These are phyloP conservation scores for Lithosia quadra DNA, from an alignment of 2,888 invertebrate species.

Conservation along the genomic window DNA sequence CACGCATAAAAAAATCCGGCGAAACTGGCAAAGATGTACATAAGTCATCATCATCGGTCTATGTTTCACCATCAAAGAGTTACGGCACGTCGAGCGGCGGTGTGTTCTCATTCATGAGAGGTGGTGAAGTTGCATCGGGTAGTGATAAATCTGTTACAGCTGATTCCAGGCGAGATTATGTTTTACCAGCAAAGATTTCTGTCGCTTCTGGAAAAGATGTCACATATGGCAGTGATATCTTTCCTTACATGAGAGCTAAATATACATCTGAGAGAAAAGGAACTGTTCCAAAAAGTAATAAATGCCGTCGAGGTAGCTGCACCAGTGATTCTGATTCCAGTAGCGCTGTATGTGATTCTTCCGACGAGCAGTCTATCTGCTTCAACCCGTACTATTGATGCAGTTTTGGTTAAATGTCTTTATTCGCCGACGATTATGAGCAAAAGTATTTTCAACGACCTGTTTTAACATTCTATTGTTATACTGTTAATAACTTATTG, in stretches of 20 bases:
- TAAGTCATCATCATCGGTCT: neutral
- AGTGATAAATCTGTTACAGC: conserved; percentile 2
- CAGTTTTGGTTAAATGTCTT: neutral
- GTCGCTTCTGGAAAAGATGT: neutral
- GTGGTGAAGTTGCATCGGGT: neutral
- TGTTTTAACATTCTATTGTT: neutral
- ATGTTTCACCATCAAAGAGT: neutral
- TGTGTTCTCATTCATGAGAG: neutral
- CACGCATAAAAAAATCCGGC: neutral
- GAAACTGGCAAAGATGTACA: neutral
- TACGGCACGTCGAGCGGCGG: neutral
- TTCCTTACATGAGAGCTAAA: neutral
- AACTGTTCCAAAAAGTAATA: neutral
- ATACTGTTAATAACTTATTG: too few relatives aligned
- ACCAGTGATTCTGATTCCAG: neutral
- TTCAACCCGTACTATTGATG: neutral
- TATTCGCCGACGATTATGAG: neutral
- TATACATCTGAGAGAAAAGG: too few relatives aligned
- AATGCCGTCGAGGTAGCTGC: neutral
- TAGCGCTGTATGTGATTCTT: neutral
- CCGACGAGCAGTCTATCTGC: neutral
- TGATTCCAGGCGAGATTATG: neutral
- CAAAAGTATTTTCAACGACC: neutral
- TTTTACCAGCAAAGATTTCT: neutral
- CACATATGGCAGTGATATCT: neutral